Evolutionary conservation across 2,797 vertebrate genomes (phyloP), one percentile per base, ranked within the genome.

Genomic region (Gouania willdenowi): DNA sequence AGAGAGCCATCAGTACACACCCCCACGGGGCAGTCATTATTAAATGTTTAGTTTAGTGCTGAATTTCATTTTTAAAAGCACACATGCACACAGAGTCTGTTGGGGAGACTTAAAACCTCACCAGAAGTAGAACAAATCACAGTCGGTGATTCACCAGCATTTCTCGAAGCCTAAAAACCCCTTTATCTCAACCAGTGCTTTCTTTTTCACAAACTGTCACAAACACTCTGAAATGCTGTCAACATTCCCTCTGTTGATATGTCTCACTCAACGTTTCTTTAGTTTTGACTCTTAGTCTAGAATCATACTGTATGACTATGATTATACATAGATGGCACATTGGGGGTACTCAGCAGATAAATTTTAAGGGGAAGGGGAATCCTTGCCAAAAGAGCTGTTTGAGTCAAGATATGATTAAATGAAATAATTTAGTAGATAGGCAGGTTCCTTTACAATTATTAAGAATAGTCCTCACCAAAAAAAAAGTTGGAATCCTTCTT

Each of bases 391-490:
- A 4, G 36, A 69, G 45, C 68, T 30, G 36, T 41, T 47, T 11
- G 62, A 76, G 75, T 52, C 57, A 54, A 62, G 42, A 62, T 58
- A 56, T 58, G 72, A 81, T 79, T 67, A 80, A 82, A 81, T 72
- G 66, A 59, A 54, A 74, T 81, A 63, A 64, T 83, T 81, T 79
- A 60, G 62, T 57, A 62, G 80, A 75, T 62, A 81, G 81, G 82
- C 69, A 76, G 75, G 50, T 77, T 70, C 66, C 71, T 68, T 72
- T 17, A 43, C 69, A 69, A 72, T 62, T 59, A 49, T 49, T 68
- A 60, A n/a, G n/a, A n/a, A 44, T 71, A 66, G 60, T 37, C 58
- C 70, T 33, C 37, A 7, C 49, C 35, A 63, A 49, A n/a, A 29
- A 71, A n/a, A 79, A 77, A 56, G 50, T 34, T 26, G 0, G 27